These are phyloP conservation scores for Pediacus dermestoides DNA, from an alignment of 2,888 invertebrate genomes.

Conservation along the genomic window DNA sequence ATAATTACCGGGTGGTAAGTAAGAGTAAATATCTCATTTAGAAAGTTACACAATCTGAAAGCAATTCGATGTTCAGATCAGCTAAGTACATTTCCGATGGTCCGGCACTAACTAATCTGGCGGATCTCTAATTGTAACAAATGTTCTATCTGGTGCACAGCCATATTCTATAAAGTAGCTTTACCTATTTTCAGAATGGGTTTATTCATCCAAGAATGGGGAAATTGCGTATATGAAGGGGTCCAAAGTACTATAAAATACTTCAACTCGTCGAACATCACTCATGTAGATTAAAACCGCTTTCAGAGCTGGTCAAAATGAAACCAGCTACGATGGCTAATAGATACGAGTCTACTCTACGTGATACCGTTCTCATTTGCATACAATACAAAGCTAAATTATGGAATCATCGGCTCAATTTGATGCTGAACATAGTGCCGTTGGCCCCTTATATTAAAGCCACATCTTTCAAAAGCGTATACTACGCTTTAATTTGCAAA, in stretches of 20 bases:
- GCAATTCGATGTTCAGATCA: conserved; percentile 29
- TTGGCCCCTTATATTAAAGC: conserved; percentile 13
- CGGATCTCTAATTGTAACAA: conserved; percentile 12
- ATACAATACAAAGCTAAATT: conserved; percentile 24
- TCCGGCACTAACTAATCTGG: conserved; percentile 18
- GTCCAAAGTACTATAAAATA: conserved; percentile 5
- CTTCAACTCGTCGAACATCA: conserved; percentile 15
- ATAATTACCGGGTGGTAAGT: not conserved
- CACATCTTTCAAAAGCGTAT: conserved; percentile 6
- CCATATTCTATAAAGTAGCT: conserved; percentile 1
- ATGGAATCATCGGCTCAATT: conserved; percentile 26
- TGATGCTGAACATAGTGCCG: conserved; percentile 19
- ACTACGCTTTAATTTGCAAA: no score
- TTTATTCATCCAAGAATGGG: conserved; percentile 4
- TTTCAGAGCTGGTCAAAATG: conserved; percentile 18
- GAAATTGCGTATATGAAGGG: conserved; percentile 3
- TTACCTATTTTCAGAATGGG: conserved; percentile 2
- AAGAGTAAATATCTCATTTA: conserved; percentile 25
- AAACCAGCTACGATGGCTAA: conserved; percentile 18
- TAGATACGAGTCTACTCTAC: conserved; percentile 19
- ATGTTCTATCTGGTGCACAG: conserved; percentile 6
- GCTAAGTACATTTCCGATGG: conserved; percentile 19
- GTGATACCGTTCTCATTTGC: conserved; percentile 21
- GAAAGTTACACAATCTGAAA: conserved; percentile 32
- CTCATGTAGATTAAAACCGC: conserved; percentile 19